A percentile compares a stretch with the other conserved stretches of the same genome.
Evolutionary conservation across 2,888 invertebrate genomes (phyloP).

Genomic region (Sesamia inferens): DNA sequence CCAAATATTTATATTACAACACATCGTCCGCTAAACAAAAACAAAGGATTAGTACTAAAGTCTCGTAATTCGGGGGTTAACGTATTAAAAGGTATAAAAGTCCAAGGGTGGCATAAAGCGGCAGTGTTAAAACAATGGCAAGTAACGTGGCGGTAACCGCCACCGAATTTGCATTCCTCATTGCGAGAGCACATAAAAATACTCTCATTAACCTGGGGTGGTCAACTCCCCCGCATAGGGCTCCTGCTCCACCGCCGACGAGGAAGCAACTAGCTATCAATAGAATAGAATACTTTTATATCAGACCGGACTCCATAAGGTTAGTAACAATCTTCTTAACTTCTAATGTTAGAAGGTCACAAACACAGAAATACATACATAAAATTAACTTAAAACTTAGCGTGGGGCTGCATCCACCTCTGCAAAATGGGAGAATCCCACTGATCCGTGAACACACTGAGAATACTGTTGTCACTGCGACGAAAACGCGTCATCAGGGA

Average conservation of each 20-base stretch:
- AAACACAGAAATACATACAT: too few species aligned
- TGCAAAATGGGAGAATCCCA: too few species aligned
- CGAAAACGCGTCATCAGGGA: too few species aligned
- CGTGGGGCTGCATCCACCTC: too few species aligned
- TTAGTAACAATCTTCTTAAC: too few species aligned
- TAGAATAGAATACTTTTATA: too few species aligned
- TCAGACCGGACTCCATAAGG: too few species aligned
- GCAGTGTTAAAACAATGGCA: conserved; percentile 85
- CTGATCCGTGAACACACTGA: too few species aligned
- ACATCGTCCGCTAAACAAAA: conserved; percentile 68
- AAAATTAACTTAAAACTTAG: too few species aligned
- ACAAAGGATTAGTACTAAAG: conserved; percentile 80
- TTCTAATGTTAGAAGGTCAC: too few species aligned
- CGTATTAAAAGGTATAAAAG: conserved; percentile 84
- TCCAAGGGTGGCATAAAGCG: conserved; percentile 79
- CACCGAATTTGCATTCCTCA: conserved; percentile 89
- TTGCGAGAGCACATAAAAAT: conserved; percentile 88
- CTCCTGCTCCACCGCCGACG: neutral
- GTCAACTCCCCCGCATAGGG: conserved; percentile 75
- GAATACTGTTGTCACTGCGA: too few species aligned
- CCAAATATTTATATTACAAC: conserved; percentile 59
- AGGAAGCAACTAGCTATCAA: neutral
- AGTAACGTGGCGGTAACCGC: conserved; percentile 84
- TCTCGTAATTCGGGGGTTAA: conserved; percentile 79
- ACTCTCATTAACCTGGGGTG: conserved; percentile 88